phyloP scores from a whole-genome alignment of 2,113 vertebrate genomes.

The Platichthys stellatus region DNA sequence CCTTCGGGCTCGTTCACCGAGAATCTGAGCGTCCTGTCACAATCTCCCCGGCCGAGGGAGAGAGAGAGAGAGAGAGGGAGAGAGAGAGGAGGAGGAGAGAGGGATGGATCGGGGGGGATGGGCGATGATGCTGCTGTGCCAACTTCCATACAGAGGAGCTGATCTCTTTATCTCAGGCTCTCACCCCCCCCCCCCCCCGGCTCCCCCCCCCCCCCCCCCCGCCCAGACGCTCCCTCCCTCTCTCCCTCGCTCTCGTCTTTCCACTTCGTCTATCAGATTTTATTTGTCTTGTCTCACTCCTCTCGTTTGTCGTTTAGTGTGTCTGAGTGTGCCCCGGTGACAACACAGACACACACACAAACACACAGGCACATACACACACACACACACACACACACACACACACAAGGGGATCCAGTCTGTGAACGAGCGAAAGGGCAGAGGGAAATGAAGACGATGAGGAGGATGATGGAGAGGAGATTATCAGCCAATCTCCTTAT shows the following conservation, averaged over 20 bases:
- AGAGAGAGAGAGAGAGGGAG: neutral
- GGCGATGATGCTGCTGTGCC: constrained; percentile 23
- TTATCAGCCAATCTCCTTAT: constrained; percentile 56
- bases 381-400: neutral
- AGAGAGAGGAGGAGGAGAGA: constrained; percentile 15
- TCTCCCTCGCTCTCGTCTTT: neutral
- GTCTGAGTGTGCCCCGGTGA: neutral
- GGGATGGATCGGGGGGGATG: constrained; percentile 43
- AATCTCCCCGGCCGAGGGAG: constrained; percentile 1
- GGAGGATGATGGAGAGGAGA: constrained; percentile 31
- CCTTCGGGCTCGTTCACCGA: neutral
- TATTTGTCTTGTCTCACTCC: neutral
- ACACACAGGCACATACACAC: neutral
- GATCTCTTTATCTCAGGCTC: constrained; percentile 62
- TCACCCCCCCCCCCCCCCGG: constrained; percentile 8
- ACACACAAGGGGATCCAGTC: neutral
- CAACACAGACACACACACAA: neutral
- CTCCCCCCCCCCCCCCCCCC: neutral
- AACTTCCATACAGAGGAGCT: constrained; percentile 31
- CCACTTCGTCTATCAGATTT: neutral
- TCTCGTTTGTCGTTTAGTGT: neutral
- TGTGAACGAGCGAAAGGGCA: constrained; percentile 45
- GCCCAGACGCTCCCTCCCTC: neutral
- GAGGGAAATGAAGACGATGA: constrained; percentile 27
- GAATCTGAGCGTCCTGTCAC: neutral